These are phyloP conservation scores for Sprattus sprattus DNA, from an alignment of 2,113 vertebrate genomes.

Conservation along the genomic window DNA sequence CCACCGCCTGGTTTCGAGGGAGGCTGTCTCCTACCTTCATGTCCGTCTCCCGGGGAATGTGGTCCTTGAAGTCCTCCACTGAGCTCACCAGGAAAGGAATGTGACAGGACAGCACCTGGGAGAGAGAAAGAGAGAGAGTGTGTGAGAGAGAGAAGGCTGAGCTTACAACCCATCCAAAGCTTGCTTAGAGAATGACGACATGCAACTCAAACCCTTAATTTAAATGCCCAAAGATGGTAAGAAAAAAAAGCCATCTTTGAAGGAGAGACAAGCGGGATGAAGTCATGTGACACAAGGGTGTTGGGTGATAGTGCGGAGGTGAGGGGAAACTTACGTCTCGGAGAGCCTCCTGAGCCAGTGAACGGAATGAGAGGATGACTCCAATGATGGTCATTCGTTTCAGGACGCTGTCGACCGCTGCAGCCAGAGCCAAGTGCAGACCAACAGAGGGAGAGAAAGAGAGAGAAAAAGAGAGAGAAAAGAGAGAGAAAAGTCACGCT, in stretches of 20 bases:
- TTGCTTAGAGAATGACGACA: neutral
- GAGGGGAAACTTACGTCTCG: slow-evolving; percentile 83
- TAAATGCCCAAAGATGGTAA: neutral
- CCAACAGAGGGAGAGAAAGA: neutral
- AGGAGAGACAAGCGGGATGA: neutral
- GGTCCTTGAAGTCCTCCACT: slow-evolving; percentile 97
- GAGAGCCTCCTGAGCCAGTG: slow-evolving; percentile 93
- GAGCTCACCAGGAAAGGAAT: slow-evolving; percentile 99
- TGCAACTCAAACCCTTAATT: neutral
- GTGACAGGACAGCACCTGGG: slow-evolving; percentile 94
- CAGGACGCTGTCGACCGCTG: slow-evolving; percentile 97
- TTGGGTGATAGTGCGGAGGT: neutral
- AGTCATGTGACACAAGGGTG: neutral
- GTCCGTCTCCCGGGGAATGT: slow-evolving; percentile 98
- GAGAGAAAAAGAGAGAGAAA: neutral
- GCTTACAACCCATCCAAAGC: neutral
- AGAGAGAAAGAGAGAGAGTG: neutral
- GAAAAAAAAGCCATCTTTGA: neutral
- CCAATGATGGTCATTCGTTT: slow-evolving; percentile 99
- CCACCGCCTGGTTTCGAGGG: neutral
- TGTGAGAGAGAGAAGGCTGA: neutral
- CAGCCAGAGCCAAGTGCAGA: slow-evolving; percentile 27
- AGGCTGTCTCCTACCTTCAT: slow-evolving; percentile 86
- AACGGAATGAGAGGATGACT: slow-evolving; percentile 96
- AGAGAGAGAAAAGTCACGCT: slow-evolving; percentile 4